phyloP scores from a whole-genome alignment of 2,797 vertebrate species.

The Craterocephalus amniculus region DNA sequence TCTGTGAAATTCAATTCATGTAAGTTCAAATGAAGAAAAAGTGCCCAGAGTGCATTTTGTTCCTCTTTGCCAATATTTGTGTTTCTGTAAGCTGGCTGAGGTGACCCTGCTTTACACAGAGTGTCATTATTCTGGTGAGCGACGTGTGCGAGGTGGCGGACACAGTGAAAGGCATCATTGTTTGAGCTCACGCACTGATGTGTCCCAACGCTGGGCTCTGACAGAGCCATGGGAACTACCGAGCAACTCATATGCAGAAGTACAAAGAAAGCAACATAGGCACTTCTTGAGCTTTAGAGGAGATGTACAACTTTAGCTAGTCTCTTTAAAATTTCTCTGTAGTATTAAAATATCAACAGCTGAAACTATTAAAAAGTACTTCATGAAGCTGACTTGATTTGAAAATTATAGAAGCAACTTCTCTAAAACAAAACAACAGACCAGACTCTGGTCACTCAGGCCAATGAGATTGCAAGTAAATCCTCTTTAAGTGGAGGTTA shows the following conservation, averaged over 20 bases:
- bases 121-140: constrained; percentile 79
- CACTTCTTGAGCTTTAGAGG: constrained; percentile 18
- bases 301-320: constrained; percentile 11
- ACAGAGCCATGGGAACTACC: constrained; percentile 60
- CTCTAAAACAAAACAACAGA: constrained; percentile 41
- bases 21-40: constrained; percentile 76
- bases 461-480: constrained; percentile 74
- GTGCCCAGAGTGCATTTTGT: constrained; percentile 82
- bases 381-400: constrained; percentile 31
- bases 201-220: constrained; percentile 65
- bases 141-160: constrained; percentile 76
- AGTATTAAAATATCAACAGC: not conserved
- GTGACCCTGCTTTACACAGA: constrained; percentile 82
- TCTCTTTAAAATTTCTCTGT: constrained; percentile 16
- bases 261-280: constrained; percentile 53
- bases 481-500: constrained; percentile 78
- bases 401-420: constrained; percentile 40
- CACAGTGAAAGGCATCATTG: constrained; percentile 84
- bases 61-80: constrained; percentile 85
- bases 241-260: constrained; percentile 49
- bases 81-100: constrained; percentile 82
- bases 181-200: constrained; percentile 78
- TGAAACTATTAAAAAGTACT: constrained; percentile 9
- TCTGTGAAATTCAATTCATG: constrained; percentile 81
- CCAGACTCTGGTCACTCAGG: constrained; percentile 60